Conservation (phyloP, 2,113 vertebrate genomes). For the Percopsis transmontana region DNA sequence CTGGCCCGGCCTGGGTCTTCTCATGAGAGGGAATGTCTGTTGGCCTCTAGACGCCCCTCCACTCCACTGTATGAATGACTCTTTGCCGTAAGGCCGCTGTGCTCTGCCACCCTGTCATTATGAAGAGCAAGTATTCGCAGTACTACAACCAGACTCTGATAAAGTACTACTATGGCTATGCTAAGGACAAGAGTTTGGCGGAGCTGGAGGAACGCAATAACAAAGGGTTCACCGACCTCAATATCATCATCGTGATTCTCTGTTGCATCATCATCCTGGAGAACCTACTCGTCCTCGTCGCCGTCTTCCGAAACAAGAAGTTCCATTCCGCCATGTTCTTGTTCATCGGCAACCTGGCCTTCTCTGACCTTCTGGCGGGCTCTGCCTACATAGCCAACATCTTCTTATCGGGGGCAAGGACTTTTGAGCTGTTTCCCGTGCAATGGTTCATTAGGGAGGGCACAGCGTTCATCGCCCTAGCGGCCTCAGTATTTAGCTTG, state of each 20-base stretch:
- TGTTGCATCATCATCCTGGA: conserved; percentile 91
- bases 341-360: conserved; percentile 94
- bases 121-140: conserved; percentile 86
- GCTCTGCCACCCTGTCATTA: conserved; percentile 70
- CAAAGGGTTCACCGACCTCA: conserved; percentile 52
- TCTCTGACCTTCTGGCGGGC: conserved; percentile 90
- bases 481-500: conserved; percentile 93
- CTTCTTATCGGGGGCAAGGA: conserved; percentile 83
- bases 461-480: conserved; percentile 89
- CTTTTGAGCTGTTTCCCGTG: conserved; percentile 82
- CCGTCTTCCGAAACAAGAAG: conserved; percentile 90
- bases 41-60: conserved; percentile 34
- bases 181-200: conserved; percentile 74
- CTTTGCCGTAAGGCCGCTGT: conserved; percentile 39
- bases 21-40: conserved; percentile 39
- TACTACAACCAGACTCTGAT: conserved; percentile 86
- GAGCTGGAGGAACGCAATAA: conserved; percentile 15
- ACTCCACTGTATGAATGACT: conserved; percentile 63
- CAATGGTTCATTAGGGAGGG: conserved; percentile 95
- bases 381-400: conserved; percentile 91
- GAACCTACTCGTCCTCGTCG: conserved; percentile 89
- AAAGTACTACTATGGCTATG: conserved; percentile 81
- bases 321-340: conserved; percentile 97
- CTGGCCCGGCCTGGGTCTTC: conserved; percentile 37
- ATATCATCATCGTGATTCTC: conserved; percentile 80